Evolutionary conservation across 1,140 invertebrate species (phyloP), one percentile per base, ranked within the genome.

Genomic region (Drosophila kohkoa): DNA sequence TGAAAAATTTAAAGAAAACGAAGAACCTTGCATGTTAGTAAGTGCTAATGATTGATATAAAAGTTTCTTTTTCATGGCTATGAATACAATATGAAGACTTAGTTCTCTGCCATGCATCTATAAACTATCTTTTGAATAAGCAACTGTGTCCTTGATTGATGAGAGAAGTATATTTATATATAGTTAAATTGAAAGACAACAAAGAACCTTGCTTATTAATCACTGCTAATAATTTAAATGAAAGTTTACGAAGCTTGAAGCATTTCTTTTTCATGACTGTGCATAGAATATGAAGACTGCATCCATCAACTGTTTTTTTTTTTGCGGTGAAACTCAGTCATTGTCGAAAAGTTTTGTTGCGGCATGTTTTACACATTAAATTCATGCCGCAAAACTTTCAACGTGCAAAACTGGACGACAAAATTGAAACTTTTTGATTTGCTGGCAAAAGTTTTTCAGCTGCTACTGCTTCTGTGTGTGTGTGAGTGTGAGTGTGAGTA

Each of bases 341-440:
- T 55, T 54, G 57, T 63, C 43, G 7, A 1, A 25, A 75, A 71
- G 52, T 64, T 75, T 25, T 25, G 20, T 25, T 59, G 59, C 13
- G 28, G 51, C 38, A 57, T 63, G 55, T 32, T 58, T 59, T 52
- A 67, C 70, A 73, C 70, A 64, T 66, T 25, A 35, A 75, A 46
- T 45, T 74, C 49, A 15, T 32, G 28, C 25, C 16, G 45, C 43
- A 58, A 58, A 63, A 74, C 48, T 60, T 48, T 30, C 11, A 46
- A 41, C 35, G 51, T 62, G 28, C 63, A 51, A 80, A 55, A 81
- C 20, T 63, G 70, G 65, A 80, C 69, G 48, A 65, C 59, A 65
- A 62, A 52, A 49, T 69, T 62, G 51, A 78, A 86, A 87, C 59
- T 87, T 86, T 72, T 55, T 57, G 38, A 64, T 66, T 78, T 55